phyloP scores from a whole-genome alignment of 2,113 vertebrate genomes.

The Circaetus gallicus region DNA sequence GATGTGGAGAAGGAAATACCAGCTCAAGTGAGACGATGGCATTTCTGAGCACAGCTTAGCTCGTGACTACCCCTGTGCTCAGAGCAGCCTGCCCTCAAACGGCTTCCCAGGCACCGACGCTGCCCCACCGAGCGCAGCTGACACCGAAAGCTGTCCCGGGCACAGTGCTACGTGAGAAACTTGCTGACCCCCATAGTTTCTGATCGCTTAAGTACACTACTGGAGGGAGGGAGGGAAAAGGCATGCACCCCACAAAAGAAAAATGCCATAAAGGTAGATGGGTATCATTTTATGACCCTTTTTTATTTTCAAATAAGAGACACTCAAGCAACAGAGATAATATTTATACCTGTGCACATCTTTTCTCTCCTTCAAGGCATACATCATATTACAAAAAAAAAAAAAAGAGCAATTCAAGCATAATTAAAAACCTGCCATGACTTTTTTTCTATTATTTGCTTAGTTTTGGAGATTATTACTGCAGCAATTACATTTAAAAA shows the following conservation, averaged over 20 bases:
- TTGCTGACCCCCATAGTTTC: rapidly evolving
- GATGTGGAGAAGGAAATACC: not conserved
- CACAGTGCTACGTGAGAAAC: not conserved
- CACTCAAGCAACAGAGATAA: constrained; percentile 4
- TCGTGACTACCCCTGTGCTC: not conserved
- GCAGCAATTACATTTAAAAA: constrained; percentile 69
- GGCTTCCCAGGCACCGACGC: rapidly evolving
- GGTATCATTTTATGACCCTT: not conserved
- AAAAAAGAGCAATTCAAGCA: constrained; percentile 14
- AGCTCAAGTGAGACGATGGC: not conserved
- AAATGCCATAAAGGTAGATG: not conserved
- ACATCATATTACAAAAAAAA: not conserved
- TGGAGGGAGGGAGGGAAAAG: not conserved
- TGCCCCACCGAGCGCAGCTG: not conserved
- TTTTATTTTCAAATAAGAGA: constrained; percentile 18
- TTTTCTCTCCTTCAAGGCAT: not conserved
- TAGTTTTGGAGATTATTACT: constrained; percentile 63
- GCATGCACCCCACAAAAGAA: not conserved
- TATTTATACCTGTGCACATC: not conserved
- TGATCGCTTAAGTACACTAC: not conserved
- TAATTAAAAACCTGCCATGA: constrained; percentile 53
- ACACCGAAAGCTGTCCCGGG: not conserved
- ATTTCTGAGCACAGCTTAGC: not conserved
- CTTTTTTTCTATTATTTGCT: constrained; percentile 39
- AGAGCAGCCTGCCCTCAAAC: not conserved